These are phyloP conservation scores for Maniola jurtina DNA, from an alignment of 1,140 invertebrate genomes.

Conservation along the genomic window DNA sequence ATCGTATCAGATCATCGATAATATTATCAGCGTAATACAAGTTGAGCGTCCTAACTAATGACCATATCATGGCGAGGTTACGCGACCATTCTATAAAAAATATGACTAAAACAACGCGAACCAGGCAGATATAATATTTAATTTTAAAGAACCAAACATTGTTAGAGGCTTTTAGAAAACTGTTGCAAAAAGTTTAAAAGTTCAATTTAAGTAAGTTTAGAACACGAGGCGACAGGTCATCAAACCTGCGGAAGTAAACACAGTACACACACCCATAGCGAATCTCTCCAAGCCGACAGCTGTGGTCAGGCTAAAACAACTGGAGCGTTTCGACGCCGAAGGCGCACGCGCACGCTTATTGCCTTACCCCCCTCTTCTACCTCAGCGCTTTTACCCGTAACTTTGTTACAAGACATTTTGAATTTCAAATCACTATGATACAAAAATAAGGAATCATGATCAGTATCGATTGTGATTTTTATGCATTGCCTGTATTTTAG, in stretches of 20 bases:
- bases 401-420: slow-evolving; percentile 55
- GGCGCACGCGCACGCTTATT: slow-evolving; percentile 58
- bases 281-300: slow-evolving; percentile 23
- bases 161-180: too few species aligned
- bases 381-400: slow-evolving; percentile 39
- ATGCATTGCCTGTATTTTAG: background rate
- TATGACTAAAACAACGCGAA: too few species aligned
- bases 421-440: slow-evolving; percentile 56
- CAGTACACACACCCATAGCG: slow-evolving; percentile 8
- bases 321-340: slow-evolving; percentile 67
- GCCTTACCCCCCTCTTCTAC: slow-evolving; percentile 34
- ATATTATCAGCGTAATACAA: too few species aligned
- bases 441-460: slow-evolving; percentile 35
- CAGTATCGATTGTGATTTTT: slow-evolving; percentile 14
- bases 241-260: slow-evolving; percentile 9
- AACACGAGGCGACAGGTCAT: slow-evolving; percentile 11
- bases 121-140: too few species aligned
- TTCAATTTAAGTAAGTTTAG: background rate
- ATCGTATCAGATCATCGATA: too few species aligned
- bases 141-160: too few species aligned
- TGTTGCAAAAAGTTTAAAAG: too few species aligned
- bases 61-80: too few species aligned
- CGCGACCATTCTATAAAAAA: too few species aligned
- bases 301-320: slow-evolving; percentile 45
- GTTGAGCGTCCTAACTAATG: too few species aligned